Conservation (phyloP, 2,797 vertebrate genomes). For the Aeoliscus strigatus region DNA sequence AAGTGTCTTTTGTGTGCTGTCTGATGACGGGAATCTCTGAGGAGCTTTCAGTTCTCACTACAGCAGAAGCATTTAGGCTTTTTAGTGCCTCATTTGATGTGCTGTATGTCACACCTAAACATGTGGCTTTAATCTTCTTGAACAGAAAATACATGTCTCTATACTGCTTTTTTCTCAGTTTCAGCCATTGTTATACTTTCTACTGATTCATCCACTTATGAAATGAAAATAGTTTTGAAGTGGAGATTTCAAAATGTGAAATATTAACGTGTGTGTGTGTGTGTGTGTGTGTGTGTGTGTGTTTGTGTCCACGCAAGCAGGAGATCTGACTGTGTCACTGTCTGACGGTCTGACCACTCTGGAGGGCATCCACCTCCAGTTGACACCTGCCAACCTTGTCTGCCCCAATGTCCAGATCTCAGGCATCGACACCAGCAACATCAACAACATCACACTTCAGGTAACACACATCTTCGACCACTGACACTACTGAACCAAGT, state of each 20-base stretch:
- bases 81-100: neutral
- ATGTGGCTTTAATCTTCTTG: conserved; percentile 2
- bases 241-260: too few species aligned
- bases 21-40: conserved; percentile 4
- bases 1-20: conserved; percentile 3
- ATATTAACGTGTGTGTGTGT: conserved; percentile 11
- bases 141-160: neutral
- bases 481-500: neutral
- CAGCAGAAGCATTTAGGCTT: neutral
- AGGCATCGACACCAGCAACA: conserved; percentile 88
- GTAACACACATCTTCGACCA: conserved; percentile 64
- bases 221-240: too few species aligned
- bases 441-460: conserved; percentile 98
- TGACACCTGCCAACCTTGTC: conserved; percentile 87
- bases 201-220: too few species aligned
- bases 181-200: too few species aligned
- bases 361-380: conserved; percentile 94
- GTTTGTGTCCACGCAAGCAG: conserved; percentile 73
- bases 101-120: neutral
- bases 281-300: too few species aligned
- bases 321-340: conserved; percentile 94
- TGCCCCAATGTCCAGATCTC: conserved; percentile 97
- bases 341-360: conserved; percentile 91
- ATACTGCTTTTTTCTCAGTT: too few species aligned
- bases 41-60: conserved; percentile 1